Base-by-base conservation (phyloP, 2,113 vertebrate species). In the Vulpes lagopus region DNA sequence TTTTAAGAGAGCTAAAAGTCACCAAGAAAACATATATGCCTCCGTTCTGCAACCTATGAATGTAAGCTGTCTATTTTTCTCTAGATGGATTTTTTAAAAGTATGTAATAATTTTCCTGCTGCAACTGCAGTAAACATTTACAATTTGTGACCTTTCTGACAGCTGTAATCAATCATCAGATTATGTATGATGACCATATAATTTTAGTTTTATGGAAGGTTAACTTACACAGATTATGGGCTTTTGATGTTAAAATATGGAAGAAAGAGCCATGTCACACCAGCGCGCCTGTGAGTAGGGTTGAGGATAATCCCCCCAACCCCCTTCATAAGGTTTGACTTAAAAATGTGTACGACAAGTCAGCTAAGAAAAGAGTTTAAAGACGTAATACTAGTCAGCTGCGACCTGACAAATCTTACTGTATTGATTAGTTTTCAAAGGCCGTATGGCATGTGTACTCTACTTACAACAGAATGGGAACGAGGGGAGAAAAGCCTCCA, bases 361-460 rank as follows among this genome's bases (percentile, higher is more conserved):
- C 97, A 97, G 88, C 96, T 97, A 98, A 89, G 97, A 98, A 98
- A 90, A 98, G 95, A 98, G 96, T 91, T 98, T 98, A 98, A 98
- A 98, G 97, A 98, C 90, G 82, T 97, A 95, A 98, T 98, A 97
- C 94, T 98, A 95, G 98, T 98, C 98, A 98, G 97, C 98, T 98
- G 96, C 98, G 97, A 98, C 98, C 98, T 98, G 98, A 98, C 98
- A 99, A 98, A 98, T 98, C 97, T 97, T 96, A 97, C 91, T 91
- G 95, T 98, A 98, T 98, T 98, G 98, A 99, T 99, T 98, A 98
- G 98, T 98, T 99, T 99, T 98, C 98, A 98, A 98, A 98, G 97
- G 97, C 97, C 91, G 73, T 84, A 84, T 10, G 97, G 97, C 97
- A 98, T 98, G 98, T 99, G 97, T 98, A 98, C 98, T 98, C 94